Conservation (phyloP, 2,888 invertebrate genomes). For the Leptopilina myrica region DNA sequence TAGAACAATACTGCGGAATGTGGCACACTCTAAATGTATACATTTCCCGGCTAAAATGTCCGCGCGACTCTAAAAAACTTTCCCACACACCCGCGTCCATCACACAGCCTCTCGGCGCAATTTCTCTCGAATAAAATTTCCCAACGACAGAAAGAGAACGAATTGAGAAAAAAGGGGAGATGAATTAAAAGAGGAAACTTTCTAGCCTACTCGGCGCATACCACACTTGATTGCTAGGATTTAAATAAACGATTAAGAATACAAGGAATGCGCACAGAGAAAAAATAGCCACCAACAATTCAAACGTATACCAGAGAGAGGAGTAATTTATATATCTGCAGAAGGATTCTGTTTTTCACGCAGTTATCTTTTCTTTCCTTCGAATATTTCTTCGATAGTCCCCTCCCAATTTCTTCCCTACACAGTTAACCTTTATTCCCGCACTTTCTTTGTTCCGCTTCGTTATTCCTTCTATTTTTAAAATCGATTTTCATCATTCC, state of each 20-base stretch:
- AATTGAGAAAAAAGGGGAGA: neutral
- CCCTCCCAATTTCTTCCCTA: too few species aligned
- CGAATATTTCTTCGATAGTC: neutral
- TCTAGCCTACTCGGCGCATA: neutral
- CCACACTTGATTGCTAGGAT: constrained; percentile 5
- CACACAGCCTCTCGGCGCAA: neutral
- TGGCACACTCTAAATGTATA: neutral
- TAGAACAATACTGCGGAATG: constrained; percentile 34
- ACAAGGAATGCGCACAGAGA: neutral
- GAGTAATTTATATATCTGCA: constrained; percentile 13
- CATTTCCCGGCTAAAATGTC: constrained; percentile 17
- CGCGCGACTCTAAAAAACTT: constrained; percentile 6
- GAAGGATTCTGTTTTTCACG: constrained; percentile 20
- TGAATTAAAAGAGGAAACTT: neutral
- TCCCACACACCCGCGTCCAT: neutral
- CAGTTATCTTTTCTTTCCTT: constrained; percentile 19
- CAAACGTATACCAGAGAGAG: too few species aligned
- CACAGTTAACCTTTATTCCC: neutral
- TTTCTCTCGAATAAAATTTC: neutral
- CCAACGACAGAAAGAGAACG: neutral
- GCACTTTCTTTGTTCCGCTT: neutral
- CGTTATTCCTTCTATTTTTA: neutral
- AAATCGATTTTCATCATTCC: neutral
- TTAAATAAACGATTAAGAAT: constrained; percentile 11
- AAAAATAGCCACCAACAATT: too few species aligned